phyloP scores from a whole-genome alignment of 2,888 invertebrate species.

The Drosophila paranaensis region DNA sequence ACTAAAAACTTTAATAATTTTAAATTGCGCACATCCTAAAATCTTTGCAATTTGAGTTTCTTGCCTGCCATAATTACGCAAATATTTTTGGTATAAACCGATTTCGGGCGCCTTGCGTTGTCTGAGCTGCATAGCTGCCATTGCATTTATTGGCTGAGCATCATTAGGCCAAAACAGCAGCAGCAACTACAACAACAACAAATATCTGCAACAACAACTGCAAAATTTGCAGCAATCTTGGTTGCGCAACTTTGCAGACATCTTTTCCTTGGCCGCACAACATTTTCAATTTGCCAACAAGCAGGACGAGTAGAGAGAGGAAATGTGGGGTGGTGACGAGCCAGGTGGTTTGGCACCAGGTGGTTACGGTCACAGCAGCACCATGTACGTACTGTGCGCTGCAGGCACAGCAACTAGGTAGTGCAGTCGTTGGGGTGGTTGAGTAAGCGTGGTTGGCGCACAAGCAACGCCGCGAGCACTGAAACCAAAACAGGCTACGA shows the following conservation, averaged over 20 bases:
- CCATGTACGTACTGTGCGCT: slow-evolving; percentile 9
- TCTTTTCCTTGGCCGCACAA: slow-evolving; percentile 51
- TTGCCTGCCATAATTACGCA: slow-evolving; percentile 31
- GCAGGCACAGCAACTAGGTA: slow-evolving; percentile 8
- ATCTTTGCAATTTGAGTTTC: neutral
- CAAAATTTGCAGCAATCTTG: slow-evolving; percentile 44
- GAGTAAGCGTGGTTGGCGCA: slow-evolving; percentile 32
- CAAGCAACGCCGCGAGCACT: slow-evolving; percentile 66
- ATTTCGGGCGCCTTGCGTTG: slow-evolving; percentile 3
- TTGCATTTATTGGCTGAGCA: slow-evolving; percentile 47
- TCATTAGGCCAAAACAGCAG: slow-evolving; percentile 40
- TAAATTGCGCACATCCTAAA: neutral
- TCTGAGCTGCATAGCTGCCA: slow-evolving; percentile 4
- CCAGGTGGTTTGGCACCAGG: slow-evolving; percentile 29
- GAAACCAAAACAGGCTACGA: slow-evolving; percentile 64
- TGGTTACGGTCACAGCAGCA: slow-evolving; percentile 25
- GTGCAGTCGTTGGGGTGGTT: neutral
- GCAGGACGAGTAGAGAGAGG: neutral
- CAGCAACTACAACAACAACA: slow-evolving; percentile 1
- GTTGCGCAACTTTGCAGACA: slow-evolving; percentile 64
- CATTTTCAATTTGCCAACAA: slow-evolving; percentile 71
- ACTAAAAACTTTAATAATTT: neutral
- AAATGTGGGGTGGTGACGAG: neutral
- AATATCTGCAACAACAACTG: slow-evolving; percentile 2
- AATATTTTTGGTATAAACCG: slow-evolving; percentile 17